Evolutionary conservation across 2,113 vertebrate species (phyloP), one percentile per base, ranked within the genome.

Genomic region (Sigmodon hispidus): DNA sequence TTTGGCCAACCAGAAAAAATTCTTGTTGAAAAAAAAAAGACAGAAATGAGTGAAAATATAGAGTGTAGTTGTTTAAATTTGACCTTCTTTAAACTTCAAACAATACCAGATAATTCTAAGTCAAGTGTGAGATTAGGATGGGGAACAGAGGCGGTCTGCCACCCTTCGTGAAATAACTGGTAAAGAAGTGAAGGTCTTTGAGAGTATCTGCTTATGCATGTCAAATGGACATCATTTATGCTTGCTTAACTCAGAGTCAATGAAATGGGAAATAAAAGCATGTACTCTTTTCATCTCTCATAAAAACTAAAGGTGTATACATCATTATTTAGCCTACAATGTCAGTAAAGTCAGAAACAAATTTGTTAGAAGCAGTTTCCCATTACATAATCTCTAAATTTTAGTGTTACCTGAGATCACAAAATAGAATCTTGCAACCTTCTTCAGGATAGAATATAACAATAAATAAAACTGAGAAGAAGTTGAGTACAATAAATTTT

Each of bases 221-320:
- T 73, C 61, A 67, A 1, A 36, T 4, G 80, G 45, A 91, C 65
- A 81, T 91, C 22, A 70, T 34, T 26, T 65, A n/a, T 29, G 87
- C 57, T 43, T 63, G 17, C 45, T 90, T 67, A 92, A 91, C 3
- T 73, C 55, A 36, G 22, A 87, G 11, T 2, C 81, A 43, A 29
- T 73, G 88, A 95, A 95, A 88, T 36, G 13, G 45, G 43, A 95
- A 94, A 89, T 57, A 48, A 65, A 96, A 88, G 65, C 19, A 10
- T 87, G 79, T 31, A 50, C 36, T 52, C 11, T 48, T 94, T 76
- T 95, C 85, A 69, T 75, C 19, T 83, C 55, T 29, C 45, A 22
- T 84, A 88, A 94, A 91, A 85, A 36, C 15, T 79, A 0, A 76
- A 75, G 19, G 0, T 45, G 8, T 86, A 81, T 87, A 89, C 13